Evolutionary conservation across 2,113 vertebrate species (phyloP), one percentile per base, ranked within the genome.

Genomic region (Aspidoscelis tigris): DNA sequence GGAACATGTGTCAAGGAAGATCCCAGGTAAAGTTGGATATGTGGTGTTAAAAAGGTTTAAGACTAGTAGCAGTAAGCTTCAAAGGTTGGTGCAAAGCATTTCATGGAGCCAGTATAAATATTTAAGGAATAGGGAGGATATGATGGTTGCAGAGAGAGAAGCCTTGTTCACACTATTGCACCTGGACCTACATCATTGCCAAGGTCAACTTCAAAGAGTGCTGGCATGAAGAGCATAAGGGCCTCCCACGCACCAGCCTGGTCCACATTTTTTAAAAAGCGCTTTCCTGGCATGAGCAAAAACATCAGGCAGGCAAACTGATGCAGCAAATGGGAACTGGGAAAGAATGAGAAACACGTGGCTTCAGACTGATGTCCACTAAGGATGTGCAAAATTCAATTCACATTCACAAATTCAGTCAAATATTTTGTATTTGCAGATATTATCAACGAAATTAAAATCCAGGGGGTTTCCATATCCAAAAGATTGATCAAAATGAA

Each of bases 101-200:
- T 47, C 50, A n/a, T 16, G 24, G 68, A 71, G 76, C 76, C 76
- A 84, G 24, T 61, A 84, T 78, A 84, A 84, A 84, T 72, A 61
- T 84, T 84, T 78, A 84, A 84, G 66, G 41, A 64, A 68, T 33
- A 41, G 53, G 39, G 26, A 84, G 75, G 66, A 78, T 70, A 26
- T 44, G 58, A 43, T 8, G 39, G 41, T 47, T 78, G 66, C 66
- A 72, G 75, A 58, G 78, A 78, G n/a, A 24, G 26, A 44, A 44
- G 7, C 18, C 74, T 77, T 84, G 75, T 84, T 47, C 6, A 22
- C 39, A 71, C 26, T 18, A 22, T 78, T n/a, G 53, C 66, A 71
- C 53, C 41, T 58, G 75, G 76, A 71, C 55, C 53, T 22, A 53
- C 76, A 75, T 24, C 43, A 66, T 65, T 4, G 10, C 66, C 66